Base-by-base conservation (phyloP, 1,140 invertebrate genomes). In the Cardiocondyla obscurior region DNA sequence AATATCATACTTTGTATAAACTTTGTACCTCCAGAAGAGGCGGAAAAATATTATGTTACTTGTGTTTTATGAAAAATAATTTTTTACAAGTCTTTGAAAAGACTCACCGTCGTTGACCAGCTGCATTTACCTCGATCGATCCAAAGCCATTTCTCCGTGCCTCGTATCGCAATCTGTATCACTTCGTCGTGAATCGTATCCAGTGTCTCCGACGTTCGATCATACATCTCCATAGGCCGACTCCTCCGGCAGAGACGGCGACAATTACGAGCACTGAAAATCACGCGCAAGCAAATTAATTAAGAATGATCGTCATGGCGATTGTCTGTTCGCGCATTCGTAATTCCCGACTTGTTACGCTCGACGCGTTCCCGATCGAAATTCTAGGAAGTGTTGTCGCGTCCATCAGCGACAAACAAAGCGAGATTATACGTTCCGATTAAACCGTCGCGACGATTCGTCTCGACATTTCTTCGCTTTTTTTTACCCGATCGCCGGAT, bases 361-460 rank as follows among this genome's bases (percentile, higher is more conserved):
- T n/a, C 46, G 64, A 69, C 65, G 44, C 28, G 28, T 70, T 49
- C 28, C 4, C 14, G 42, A 30, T 44, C 10, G 25, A 51, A 33
- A 51, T 51, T 70, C 65, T 14, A 12, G 33, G 46, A 51, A 70
- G 14, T 39, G 4, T 22, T n/a, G 28, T 33, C 28, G 28, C 28
- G 28, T 10, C 44, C 6, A n/a, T 62, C n/a, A n/a, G 5, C 25
- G 19, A 46, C 16, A 30, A 12, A 51, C 12, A 28, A 22, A 39
- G 64, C 14, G 39, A 67, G 42, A 49, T 70, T 46, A 70, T 70
- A 3, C 5, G 25, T 69, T 12, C 16, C n/a, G 28, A 70, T 70
- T 33, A 33, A 51, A 33, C 12, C 28, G n/a, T 67, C 25, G 42
- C 44, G 28, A 10, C 2, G 3, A 10, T 16, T 69, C 33, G n/a